Evolutionary conservation across 2,113 vertebrate genomes (phyloP).

Genomic region (Osmerus eperlanus): DNA sequence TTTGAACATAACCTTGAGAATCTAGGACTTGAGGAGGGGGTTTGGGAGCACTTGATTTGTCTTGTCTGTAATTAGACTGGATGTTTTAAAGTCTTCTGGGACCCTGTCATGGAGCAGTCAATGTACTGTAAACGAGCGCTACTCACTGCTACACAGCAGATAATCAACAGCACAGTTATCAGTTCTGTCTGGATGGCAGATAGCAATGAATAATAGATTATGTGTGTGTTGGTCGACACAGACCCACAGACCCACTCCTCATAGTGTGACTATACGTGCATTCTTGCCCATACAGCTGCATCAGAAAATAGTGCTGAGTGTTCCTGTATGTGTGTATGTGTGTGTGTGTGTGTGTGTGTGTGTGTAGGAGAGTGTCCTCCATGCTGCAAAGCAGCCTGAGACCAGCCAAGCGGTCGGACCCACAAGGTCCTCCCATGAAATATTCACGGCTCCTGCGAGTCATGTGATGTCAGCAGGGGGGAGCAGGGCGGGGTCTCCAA

Average conservation of each 20-base stretch:
- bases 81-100: conserved; percentile 59
- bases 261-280: no score
- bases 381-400: no score
- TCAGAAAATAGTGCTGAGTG: no score
- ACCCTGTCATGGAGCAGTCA: conserved; percentile 45
- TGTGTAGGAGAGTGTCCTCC: no score
- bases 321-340: no score
- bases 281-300: no score
- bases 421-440: no score
- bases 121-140: conserved; percentile 42
- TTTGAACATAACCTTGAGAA: conserved; percentile 78
- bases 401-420: no score
- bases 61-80: conserved; percentile 62
- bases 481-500: no score
- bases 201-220: not conserved
- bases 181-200: not conserved
- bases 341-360: no score
- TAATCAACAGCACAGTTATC: not conserved
- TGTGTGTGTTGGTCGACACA: not conserved
- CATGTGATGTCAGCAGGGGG: no score
- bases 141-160: conserved; percentile 40
- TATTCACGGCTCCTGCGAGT: no score
- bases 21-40: conserved; percentile 62
- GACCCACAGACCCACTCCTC: conserved; percentile 7
- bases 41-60: conserved; percentile 62